Conservation (phyloP, 2,113 vertebrate species). For the mouse (Mus musculus) region DNA sequence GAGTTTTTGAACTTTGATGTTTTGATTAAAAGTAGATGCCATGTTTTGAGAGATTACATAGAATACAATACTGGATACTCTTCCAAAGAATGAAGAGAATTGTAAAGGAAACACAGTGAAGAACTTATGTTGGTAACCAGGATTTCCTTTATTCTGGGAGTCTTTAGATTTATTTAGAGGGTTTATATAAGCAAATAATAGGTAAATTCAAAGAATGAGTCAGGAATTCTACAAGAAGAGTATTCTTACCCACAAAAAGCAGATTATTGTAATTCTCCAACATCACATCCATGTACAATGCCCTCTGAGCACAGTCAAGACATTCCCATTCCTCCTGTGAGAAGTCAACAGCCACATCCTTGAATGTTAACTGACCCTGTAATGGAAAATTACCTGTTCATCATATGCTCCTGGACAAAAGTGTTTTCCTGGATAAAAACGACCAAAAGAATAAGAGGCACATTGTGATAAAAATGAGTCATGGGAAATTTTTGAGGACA, state of each 20-base stretch:
- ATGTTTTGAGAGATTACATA: too few species aligned
- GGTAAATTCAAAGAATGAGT: not conserved
- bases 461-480: not conserved
- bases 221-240: not conserved
- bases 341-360: not conserved
- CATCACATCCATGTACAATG: too few species aligned
- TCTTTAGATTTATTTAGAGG: not conserved
- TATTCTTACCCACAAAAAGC: not conserved
- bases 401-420: not conserved
- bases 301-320: too few species aligned
- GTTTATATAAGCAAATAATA: not conserved
- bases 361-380: not conserved
- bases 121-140: not conserved
- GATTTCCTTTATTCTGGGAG: not conserved
- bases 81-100: too few species aligned
- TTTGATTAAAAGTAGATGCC: too few species aligned
- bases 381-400: not conserved
- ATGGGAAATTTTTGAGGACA: not conserved
- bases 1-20: too few species aligned
- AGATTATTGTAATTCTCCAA: not conserved
- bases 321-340: too few species aligned
- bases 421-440: not conserved
- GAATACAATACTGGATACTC: too few species aligned
- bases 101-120: too few species aligned
- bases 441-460: not conserved